Percentiles rank a stretch among this genome's conserved stretches.
Conservation (phyloP, 2,888 invertebrate species). For the Paralinhomoeus sp. region DNA sequence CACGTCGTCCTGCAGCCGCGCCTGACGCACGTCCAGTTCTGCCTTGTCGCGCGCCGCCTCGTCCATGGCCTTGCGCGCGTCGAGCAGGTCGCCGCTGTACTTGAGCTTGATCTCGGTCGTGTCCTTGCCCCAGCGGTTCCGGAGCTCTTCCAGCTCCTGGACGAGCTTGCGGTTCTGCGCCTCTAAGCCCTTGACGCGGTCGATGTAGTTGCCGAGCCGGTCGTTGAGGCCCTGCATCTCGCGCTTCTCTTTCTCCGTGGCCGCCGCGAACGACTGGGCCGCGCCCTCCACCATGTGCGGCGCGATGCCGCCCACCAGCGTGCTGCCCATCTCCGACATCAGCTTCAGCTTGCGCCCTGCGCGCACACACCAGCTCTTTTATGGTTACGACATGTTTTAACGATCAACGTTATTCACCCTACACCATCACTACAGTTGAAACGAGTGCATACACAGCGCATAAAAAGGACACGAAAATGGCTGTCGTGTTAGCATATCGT, state of each 20-base stretch:
- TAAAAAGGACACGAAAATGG: too few relatives aligned
- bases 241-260: constrained; percentile 32
- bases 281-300: constrained; percentile 23
- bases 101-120: constrained; percentile 23
- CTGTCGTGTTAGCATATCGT: too few relatives aligned
- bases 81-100: constrained; percentile 31
- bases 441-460: too few relatives aligned
- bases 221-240: constrained; percentile 32
- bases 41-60: constrained; percentile 31
- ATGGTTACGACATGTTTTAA: too few relatives aligned
- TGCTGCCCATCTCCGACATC: constrained; percentile 22
- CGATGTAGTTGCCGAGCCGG: constrained; percentile 34
- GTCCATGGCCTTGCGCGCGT: constrained; percentile 31
- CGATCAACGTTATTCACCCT: too few relatives aligned
- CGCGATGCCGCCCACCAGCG: constrained; percentile 14
- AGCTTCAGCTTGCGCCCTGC: constrained; percentile 23
- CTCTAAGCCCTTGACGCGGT: constrained; percentile 27
- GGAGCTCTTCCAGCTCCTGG: constrained; percentile 21
- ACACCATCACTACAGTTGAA: too few relatives aligned
- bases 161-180: constrained; percentile 24
- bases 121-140: constrained; percentile 25
- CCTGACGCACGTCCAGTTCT: constrained; percentile 30
- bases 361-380: too few relatives aligned
- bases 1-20: constrained; percentile 29
- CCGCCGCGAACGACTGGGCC: constrained; percentile 22